A percentile compares a stretch with the other conserved stretches of the same genome.
Evolutionary conservation across 2,888 invertebrate species (phyloP).

Genomic region (Acleris laterana): DNA sequence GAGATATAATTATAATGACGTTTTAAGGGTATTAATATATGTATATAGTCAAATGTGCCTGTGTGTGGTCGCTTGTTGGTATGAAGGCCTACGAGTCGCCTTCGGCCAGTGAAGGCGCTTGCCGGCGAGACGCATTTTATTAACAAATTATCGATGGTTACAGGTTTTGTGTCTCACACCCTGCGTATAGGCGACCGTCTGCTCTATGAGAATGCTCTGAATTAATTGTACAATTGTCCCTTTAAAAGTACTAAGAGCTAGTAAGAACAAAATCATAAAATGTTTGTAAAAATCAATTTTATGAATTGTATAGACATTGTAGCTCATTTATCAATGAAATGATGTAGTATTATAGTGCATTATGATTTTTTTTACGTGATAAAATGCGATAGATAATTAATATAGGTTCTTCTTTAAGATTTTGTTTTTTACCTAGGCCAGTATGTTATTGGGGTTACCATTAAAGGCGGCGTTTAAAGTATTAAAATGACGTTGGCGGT

Average conservation of each 20-base stretch:
- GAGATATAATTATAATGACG: constrained; percentile 46
- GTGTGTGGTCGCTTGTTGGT: constrained; percentile 54
- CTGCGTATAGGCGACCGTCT: constrained; percentile 24
- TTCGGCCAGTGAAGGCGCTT: background rate
- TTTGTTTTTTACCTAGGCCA: constrained; percentile 3
- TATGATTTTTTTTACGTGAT: constrained; percentile 10
- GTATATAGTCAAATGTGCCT: constrained; percentile 61
- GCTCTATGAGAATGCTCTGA: background rate
- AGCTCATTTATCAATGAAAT: constrained; percentile 14
- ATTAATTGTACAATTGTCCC: constrained; percentile 4
- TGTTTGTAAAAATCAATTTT: constrained; percentile 16
- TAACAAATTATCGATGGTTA: constrained; percentile 30
- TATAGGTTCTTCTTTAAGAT: constrained; percentile 10
- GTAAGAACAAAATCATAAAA: constrained; percentile 16
- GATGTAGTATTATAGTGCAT: constrained; percentile 15
- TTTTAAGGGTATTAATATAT: constrained; percentile 48
- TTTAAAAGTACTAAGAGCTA: constrained; percentile 7
- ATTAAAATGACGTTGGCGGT: constrained; percentile 14
- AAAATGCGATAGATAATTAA: constrained; percentile 18
- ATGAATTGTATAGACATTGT: constrained; percentile 2
- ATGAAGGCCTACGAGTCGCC: constrained; percentile 45
- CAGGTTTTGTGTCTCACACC: constrained; percentile 22
- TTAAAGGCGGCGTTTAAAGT: constrained; percentile 26
- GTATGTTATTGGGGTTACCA: constrained; percentile 6
- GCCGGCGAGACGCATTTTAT: constrained; percentile 32